Percentiles rank a stretch among this genome's conserved stretches.
phyloP scores from a whole-genome alignment of 2,113 vertebrate species.

The Grallaria varia region DNA sequence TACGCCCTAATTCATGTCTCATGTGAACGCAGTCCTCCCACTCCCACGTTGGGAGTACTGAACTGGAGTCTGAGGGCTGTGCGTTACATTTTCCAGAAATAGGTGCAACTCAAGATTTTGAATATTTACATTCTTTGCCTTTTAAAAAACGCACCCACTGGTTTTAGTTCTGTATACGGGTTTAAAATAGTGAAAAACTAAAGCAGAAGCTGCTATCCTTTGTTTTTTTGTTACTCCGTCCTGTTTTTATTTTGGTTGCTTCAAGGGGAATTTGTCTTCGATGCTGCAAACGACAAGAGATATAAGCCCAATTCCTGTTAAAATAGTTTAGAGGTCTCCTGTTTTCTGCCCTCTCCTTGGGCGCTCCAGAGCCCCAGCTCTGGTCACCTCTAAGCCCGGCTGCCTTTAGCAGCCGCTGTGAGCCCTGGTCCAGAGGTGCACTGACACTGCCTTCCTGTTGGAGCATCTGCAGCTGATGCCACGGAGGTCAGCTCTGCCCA shows the following conservation, averaged over 20 bases:
- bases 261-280: neutral
- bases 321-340: neutral
- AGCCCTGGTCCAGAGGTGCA: neutral
- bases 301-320: neutral
- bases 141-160: neutral
- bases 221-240: neutral
- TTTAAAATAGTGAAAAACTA: neutral
- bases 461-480: neutral
- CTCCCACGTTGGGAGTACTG: neutral
- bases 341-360: neutral
- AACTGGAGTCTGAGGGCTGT: constrained; percentile 5
- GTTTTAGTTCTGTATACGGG: neutral
- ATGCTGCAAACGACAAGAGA: neutral
- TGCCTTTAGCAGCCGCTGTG: neutral
- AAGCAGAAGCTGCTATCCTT: neutral
- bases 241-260: neutral
- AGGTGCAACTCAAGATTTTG: neutral
- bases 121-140: neutral
- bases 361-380: neutral
- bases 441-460: fast-evolving
- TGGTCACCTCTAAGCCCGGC: neutral
- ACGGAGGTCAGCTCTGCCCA: neutral
- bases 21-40: neutral
- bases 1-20: constrained; percentile 43
- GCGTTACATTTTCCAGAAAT: constrained; percentile 23